Percentiles rank a stretch among this genome's conserved stretches.
Evolutionary conservation across 2,888 invertebrate genomes (phyloP).

Genomic region (Podabrus alpinus): DNA sequence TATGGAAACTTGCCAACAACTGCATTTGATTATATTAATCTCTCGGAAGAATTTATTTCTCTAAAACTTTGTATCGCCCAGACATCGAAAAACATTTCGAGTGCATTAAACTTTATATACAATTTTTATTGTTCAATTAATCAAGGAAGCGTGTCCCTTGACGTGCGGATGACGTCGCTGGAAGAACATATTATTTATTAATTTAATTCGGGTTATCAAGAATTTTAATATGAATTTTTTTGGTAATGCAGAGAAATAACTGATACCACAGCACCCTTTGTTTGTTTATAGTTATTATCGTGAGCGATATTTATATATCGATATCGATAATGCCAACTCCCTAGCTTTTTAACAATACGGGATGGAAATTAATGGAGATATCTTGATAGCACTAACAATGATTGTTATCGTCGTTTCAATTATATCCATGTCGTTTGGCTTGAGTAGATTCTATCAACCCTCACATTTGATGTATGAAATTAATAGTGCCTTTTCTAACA

Average conservation of each 20-base stretch:
- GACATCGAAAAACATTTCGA: neutral
- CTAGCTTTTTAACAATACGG: neutral
- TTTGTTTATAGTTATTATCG: neutral
- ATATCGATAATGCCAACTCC: neutral
- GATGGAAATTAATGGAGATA: constrained; percentile 13
- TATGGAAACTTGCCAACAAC: neutral
- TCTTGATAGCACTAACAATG: constrained; percentile 9
- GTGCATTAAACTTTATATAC: neutral
- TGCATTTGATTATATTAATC: neutral
- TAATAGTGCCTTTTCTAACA: neutral
- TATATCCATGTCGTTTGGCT: constrained; percentile 12
- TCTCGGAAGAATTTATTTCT: neutral
- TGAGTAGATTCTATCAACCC: constrained; percentile 11
- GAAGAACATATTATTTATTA: neutral
- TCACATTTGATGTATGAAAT: neutral
- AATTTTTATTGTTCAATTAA: neutral
- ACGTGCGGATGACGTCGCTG: neutral
- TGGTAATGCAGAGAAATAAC: neutral
- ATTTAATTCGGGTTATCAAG: neutral
- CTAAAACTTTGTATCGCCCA: neutral
- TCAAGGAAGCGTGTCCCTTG: neutral
- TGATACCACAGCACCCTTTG: neutral
- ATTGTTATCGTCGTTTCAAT: constrained; percentile 20
- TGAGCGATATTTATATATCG: neutral
- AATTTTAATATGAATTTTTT: neutral